Evolutionary conservation across 2,797 vertebrate species (phyloP).

Genomic region (Danionella dracula): DNA sequence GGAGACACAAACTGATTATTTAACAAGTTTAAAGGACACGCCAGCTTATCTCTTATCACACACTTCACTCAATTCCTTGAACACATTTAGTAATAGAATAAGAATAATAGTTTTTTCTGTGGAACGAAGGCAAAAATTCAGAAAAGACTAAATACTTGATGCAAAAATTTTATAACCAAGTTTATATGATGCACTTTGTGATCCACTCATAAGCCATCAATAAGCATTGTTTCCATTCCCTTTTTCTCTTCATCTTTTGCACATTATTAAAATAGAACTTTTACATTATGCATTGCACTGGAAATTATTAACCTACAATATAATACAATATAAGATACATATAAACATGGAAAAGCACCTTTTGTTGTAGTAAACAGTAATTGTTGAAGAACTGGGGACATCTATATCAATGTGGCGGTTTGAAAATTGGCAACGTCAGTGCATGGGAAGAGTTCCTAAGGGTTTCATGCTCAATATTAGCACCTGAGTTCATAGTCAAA

Average conservation of each 20-base stretch:
- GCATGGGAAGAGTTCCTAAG: slow-evolving; percentile 80
- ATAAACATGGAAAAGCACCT: slow-evolving; percentile 86
- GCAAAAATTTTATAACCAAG: slow-evolving; percentile 74
- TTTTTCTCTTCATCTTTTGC: slow-evolving; percentile 78
- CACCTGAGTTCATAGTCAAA: slow-evolving; percentile 80
- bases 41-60: neutral
- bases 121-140: too few relatives aligned
- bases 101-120: slow-evolving; percentile 4
- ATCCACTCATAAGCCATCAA: slow-evolving; percentile 79
- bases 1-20: slow-evolving; percentile 14
- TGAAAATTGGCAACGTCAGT: slow-evolving; percentile 79
- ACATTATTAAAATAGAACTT: slow-evolving; percentile 95
- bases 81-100: too few relatives aligned
- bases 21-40: slow-evolving; percentile 5
- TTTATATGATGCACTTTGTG: slow-evolving; percentile 81
- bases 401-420: slow-evolving; percentile 74
- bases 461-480: slow-evolving; percentile 72
- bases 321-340: slow-evolving; percentile 81
- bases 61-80: neutral
- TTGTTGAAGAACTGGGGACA: slow-evolving; percentile 78
- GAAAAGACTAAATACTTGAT: slow-evolving; percentile 59
- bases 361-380: slow-evolving; percentile 74
- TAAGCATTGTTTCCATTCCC: slow-evolving; percentile 71
- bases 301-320: slow-evolving; percentile 87
- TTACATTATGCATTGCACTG: slow-evolving; percentile 87